A percentile compares a stretch with the other conserved stretches of the same genome.
Conservation (phyloP, 2,797 vertebrate genomes). For the Muscicapa striata region DNA sequence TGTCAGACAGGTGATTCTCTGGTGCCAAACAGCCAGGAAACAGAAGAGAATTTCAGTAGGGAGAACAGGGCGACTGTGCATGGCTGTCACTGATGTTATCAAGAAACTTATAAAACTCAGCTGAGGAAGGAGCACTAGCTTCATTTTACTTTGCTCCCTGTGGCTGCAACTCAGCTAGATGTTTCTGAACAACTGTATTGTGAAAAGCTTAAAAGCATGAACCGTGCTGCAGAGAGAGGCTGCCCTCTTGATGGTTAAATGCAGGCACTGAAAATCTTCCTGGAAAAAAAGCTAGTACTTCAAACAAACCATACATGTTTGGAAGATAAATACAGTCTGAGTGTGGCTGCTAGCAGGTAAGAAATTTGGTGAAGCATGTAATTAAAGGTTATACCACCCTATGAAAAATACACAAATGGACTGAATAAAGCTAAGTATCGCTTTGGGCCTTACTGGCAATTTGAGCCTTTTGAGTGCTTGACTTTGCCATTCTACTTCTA, state of each 20-base stretch:
- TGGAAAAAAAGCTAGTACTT: neutral
- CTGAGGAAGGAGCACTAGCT: neutral
- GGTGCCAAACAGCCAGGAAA: neutral
- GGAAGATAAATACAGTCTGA: neutral
- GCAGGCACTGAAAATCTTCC: neutral
- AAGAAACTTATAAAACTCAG: neutral
- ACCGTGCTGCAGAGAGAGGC: neutral
- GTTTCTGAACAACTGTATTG: neutral
- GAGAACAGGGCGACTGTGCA: neutral
- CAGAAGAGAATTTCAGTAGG: neutral
- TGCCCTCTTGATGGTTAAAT: neutral
- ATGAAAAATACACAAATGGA: neutral
- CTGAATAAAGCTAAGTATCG: neutral
- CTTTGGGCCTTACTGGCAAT: neutral
- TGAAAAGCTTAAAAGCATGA: neutral
- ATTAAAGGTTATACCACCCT: neutral
- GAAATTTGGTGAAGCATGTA: neutral
- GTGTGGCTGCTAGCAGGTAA: neutral
- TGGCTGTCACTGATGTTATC: rapidly evolving
- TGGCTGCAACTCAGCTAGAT: neutral
- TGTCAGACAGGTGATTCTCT: neutral
- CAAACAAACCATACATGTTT: neutral
- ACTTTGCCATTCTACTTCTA: neutral
- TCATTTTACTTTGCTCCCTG: neutral
- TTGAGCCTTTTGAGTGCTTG: neutral